A percentile compares a stretch with the other conserved stretches of the same genome.
Conservation (phyloP, 2,113 vertebrate species). For the Notothenia rossii region DNA sequence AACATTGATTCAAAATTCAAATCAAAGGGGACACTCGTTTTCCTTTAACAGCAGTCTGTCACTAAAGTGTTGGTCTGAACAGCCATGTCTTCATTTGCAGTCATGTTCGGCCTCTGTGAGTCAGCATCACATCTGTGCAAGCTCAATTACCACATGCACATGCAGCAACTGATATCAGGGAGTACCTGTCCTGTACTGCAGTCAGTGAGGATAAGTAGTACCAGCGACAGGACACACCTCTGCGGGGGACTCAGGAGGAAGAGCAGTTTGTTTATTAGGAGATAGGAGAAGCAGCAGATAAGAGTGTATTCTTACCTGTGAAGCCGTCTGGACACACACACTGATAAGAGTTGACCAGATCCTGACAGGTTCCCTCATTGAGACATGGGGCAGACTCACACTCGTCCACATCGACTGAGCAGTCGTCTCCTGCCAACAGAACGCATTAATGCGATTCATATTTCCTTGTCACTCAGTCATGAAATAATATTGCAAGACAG, state of each 20-base stretch:
- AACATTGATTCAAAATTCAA: not conserved
- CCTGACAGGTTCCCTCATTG: conserved; percentile 88
- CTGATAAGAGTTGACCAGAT: conserved; percentile 86
- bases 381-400: conserved; percentile 89
- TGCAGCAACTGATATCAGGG: not conserved
- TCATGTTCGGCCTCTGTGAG: not conserved
- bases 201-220: not conserved
- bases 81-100: not conserved
- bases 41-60: not conserved
- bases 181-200: not conserved
- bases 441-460: not conserved
- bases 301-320: conserved; percentile 83
- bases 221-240: not conserved
- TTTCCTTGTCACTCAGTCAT: not conserved
- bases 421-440: conserved; percentile 87
- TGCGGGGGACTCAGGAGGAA: not conserved
- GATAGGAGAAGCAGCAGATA: conserved; percentile 28
- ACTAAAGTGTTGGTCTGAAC: not conserved
- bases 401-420: conserved; percentile 88
- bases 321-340: conserved; percentile 90
- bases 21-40: not conserved
- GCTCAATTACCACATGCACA: not conserved
- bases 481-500: not conserved
- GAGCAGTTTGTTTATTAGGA: conserved; percentile 1
- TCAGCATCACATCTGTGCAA: not conserved